These are phyloP conservation scores for Balaenoptera acutorostrata DNA, from an alignment of 2,113 vertebrate genomes.

Conservation along the genomic window DNA sequence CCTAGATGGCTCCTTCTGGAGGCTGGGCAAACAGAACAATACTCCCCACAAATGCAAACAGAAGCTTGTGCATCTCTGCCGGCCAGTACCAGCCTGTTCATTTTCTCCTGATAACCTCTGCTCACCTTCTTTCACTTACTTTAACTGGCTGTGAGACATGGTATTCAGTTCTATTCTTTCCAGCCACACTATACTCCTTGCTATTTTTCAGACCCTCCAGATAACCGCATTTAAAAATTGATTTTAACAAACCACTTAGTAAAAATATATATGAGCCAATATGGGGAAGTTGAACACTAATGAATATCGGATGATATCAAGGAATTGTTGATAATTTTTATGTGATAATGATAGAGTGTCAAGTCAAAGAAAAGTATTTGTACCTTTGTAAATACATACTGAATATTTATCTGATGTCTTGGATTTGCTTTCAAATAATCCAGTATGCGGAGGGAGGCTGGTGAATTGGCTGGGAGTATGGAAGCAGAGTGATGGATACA, in stretches of 20 bases:
- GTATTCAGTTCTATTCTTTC: neutral
- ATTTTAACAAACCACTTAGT: neutral
- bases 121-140: neutral
- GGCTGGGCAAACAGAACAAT: neutral
- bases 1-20: neutral
- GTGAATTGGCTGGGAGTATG: neutral
- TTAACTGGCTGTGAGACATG: neutral
- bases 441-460: neutral
- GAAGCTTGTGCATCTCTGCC: neutral
- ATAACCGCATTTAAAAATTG: neutral
- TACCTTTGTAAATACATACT: neutral
- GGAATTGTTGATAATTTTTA: neutral
- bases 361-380: neutral
- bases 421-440: conserved; percentile 4
- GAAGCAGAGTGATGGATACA: neutral
- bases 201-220: neutral
- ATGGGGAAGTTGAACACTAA: neutral
- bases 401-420: neutral
- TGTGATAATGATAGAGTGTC: neutral
- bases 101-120: neutral
- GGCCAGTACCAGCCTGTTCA: neutral
- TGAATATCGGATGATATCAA: neutral
- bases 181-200: neutral
- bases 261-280: neutral
- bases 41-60: neutral